phyloP scores from a whole-genome alignment of 2,113 vertebrate species.

The Podocnemis expansa region DNA sequence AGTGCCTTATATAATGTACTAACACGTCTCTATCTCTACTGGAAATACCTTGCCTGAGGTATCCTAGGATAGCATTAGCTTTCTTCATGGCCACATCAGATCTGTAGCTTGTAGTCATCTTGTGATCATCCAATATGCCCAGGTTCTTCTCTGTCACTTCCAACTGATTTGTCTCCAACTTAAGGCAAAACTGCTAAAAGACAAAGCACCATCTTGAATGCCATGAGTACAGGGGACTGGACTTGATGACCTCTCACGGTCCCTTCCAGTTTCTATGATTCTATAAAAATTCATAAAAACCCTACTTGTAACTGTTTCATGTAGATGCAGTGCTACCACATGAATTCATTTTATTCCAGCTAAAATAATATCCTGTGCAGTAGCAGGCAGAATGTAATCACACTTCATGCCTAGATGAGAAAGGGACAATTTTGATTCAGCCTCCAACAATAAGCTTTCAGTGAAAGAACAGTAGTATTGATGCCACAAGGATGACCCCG shows the following conservation, averaged over 20 bases:
- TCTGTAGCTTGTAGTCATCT: too few species aligned
- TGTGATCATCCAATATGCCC: too few species aligned
- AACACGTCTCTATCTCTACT: too few species aligned
- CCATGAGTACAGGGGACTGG: too few species aligned
- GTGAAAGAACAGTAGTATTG: neutral
- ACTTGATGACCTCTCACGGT: too few species aligned
- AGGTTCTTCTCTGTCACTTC: too few species aligned
- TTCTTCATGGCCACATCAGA: too few species aligned
- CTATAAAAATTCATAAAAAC: neutral
- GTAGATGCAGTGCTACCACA: slow-evolving; percentile 16
- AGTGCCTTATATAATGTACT: too few species aligned
- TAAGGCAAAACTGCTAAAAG: neutral
- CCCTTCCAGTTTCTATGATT: too few species aligned
- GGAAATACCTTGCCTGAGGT: too few species aligned
- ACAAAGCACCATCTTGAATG: neutral
- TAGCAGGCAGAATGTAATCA: neutral
- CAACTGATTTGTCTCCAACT: neutral
- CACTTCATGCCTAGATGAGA: neutral
- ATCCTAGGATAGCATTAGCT: too few species aligned
- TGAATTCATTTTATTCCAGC: slow-evolving; percentile 38
- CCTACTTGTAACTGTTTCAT: slow-evolving; percentile 13
- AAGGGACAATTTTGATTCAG: slow-evolving; percentile 29
- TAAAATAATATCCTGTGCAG: slow-evolving; percentile 60
- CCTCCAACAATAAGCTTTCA: neutral
- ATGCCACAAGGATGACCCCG: neutral